A percentile compares a stretch with the other conserved stretches of the same genome.
phyloP scores from a whole-genome alignment of 2,113 vertebrate genomes.

The Archilochus colubris region DNA sequence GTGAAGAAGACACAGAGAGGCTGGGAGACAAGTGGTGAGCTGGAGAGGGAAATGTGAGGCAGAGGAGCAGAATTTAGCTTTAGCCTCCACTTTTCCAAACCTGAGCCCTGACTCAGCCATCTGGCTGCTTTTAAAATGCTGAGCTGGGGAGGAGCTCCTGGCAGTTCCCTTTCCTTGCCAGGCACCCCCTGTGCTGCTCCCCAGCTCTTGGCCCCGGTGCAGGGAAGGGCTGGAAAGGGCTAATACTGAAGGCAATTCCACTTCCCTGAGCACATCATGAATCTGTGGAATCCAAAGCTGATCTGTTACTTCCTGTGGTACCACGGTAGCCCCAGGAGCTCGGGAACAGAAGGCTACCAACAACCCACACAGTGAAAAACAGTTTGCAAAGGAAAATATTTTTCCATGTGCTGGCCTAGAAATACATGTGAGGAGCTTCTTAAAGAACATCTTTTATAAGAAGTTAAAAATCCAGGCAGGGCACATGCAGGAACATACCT shows the following conservation, averaged over 20 bases:
- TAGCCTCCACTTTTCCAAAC: not conserved
- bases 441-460: not conserved
- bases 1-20: not conserved
- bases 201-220: rapidly evolving
- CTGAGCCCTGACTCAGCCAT: not conserved
- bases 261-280: not conserved
- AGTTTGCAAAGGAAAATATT: slow-evolving; percentile 23
- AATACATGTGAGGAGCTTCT: not conserved
- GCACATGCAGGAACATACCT: not conserved
- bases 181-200: not conserved
- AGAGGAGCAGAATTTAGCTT: not conserved
- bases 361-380: not conserved
- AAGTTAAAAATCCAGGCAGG: not conserved
- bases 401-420: not conserved
- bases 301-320: not conserved
- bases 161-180: not conserved
- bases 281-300: not conserved
- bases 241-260: not conserved
- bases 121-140: not conserved
- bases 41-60: not conserved
- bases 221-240: not conserved
- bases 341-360: not conserved
- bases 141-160: not conserved
- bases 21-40: rapidly evolving
- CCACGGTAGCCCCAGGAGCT: not conserved